phyloP scores from a whole-genome alignment of 2,888 invertebrate species.

The Cosmia pyralina region DNA sequence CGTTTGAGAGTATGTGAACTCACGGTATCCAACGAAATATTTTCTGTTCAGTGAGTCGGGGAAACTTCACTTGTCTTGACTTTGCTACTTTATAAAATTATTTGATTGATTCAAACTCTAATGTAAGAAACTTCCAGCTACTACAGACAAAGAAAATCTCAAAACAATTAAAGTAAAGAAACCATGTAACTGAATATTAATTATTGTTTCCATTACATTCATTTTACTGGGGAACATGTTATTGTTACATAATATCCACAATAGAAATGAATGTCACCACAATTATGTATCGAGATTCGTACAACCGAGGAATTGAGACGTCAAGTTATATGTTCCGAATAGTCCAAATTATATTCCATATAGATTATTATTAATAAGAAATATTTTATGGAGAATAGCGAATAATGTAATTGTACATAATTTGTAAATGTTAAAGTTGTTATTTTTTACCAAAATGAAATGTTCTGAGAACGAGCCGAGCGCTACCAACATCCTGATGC shows the following conservation, averaged over 20 bases:
- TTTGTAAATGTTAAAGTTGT: constrained; percentile 68
- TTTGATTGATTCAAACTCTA: neutral
- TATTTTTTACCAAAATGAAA: constrained; percentile 75
- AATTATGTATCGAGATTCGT: constrained; percentile 32
- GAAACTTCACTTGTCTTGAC: too few species aligned
- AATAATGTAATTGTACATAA: constrained; percentile 67
- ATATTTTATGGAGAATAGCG: constrained; percentile 55
- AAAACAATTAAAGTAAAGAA: constrained; percentile 8
- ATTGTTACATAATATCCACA: constrained; percentile 1
- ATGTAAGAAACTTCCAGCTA: neutral
- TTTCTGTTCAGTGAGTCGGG: constrained; percentile 18
- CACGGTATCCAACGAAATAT: constrained; percentile 19
- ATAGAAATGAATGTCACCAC: constrained; percentile 8
- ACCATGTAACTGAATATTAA: neutral
- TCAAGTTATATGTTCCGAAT: constrained; percentile 45
- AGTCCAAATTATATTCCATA: constrained; percentile 64
- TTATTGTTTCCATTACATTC: constrained; percentile 31
- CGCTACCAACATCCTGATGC: constrained; percentile 61
- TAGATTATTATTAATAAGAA: constrained; percentile 55
- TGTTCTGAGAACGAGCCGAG: constrained; percentile 49
- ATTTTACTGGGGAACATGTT: neutral
- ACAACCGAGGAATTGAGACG: constrained; percentile 50
- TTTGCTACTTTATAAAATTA: neutral
- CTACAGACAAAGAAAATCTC: constrained; percentile 1
- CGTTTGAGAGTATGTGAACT: neutral